Percentiles rank a stretch among this genome's conserved stretches.
These are phyloP conservation scores for Sphaeramia orbicularis DNA, from an alignment of 2,797 vertebrate species.

Conservation along the genomic window DNA sequence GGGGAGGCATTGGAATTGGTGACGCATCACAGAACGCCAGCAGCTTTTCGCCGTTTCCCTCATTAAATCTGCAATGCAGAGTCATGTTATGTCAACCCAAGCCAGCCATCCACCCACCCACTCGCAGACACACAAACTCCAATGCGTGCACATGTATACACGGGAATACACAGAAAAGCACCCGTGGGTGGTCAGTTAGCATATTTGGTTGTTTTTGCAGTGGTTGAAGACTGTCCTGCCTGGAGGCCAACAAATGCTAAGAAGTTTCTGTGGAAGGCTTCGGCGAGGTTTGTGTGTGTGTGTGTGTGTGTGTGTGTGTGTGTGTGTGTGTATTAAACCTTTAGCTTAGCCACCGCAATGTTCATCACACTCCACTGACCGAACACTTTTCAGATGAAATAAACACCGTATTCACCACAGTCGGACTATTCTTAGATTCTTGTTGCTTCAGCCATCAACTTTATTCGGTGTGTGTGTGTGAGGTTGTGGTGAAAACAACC, in stretches of 20 bases:
- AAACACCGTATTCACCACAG: neutral
- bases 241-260: conserved; percentile 19
- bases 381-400: neutral
- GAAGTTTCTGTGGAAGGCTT: conserved; percentile 1
- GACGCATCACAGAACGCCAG: conserved; percentile 42
- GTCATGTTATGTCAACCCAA: conserved; percentile 56
- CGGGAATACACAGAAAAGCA: conserved; percentile 16
- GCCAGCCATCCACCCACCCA: conserved; percentile 36
- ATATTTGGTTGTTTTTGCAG: conserved; percentile 40
- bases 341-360: too few relatives aligned
- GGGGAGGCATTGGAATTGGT: conserved; percentile 28
- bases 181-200: conserved; percentile 45
- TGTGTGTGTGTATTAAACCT: too few relatives aligned
- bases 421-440: neutral
- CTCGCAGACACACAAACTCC: conserved; percentile 2
- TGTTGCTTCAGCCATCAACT: conserved; percentile 1
- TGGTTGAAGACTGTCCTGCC: conserved; percentile 32
- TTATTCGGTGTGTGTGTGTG: neutral
- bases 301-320: neutral
- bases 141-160: neutral
- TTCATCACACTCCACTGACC: neutral
- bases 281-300: neutral
- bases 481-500: neutral
- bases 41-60: conserved; percentile 52
- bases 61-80: conserved; percentile 64